Percentiles rank a stretch among this genome's conserved stretches.
These are phyloP conservation scores for Brachyptera risi DNA, from an alignment of 2,888 invertebrate genomes.

Conservation along the genomic window DNA sequence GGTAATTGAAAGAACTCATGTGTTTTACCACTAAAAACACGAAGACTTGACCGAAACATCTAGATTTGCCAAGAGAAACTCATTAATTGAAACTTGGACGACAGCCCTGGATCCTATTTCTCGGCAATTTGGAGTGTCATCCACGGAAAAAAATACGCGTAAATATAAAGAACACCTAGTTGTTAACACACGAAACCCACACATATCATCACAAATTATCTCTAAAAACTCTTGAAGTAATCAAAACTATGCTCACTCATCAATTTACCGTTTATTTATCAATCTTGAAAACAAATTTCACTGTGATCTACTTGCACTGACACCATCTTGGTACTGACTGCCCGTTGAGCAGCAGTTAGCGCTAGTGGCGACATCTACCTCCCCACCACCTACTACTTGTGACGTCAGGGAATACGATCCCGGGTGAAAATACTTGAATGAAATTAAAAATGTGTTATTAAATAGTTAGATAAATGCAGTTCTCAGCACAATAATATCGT, in stretches of 20 bases:
- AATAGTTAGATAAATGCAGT: neutral
- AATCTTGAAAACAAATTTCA: constrained; percentile 8
- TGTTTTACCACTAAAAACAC: neutral
- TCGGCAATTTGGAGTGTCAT: constrained; percentile 2
- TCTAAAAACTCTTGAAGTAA: no score
- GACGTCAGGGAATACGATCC: neutral
- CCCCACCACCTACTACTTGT: neutral
- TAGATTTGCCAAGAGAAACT: neutral
- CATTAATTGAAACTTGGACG: no score
- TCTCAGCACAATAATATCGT: neutral
- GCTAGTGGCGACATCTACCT: neutral
- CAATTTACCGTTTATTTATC: neutral
- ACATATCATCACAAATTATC: no score
- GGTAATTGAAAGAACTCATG: no score
- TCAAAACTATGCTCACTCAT: no score
- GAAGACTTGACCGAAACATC: neutral
- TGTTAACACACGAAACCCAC: no score
- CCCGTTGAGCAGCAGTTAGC: neutral
- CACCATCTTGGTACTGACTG: constrained; percentile 29
- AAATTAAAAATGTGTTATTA: neutral
- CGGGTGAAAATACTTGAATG: neutral
- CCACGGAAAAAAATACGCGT: neutral
- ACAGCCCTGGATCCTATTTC: no score
- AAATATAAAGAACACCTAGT: no score
- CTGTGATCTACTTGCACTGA: constrained; percentile 1